Conservation (phyloP, 1,140 invertebrate species). For the Stenopsyche tienmushanensis region DNA sequence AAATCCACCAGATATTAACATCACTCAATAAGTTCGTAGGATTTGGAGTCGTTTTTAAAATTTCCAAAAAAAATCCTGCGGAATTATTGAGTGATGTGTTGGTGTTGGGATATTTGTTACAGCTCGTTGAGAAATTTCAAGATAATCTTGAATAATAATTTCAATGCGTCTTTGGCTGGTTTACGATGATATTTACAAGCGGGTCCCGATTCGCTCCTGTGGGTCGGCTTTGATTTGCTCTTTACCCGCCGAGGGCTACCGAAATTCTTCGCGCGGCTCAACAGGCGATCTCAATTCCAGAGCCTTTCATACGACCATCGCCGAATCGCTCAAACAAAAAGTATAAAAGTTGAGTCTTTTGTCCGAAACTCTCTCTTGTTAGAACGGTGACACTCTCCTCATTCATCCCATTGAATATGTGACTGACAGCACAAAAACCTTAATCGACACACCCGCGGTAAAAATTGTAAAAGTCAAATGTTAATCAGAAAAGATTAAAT, state of each 20-base stretch:
- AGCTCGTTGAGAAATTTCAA: too few relatives aligned
- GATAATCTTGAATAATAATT: too few relatives aligned
- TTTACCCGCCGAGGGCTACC: conserved; percentile 23
- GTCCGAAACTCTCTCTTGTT: neutral
- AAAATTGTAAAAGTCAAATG: conserved; percentile 19
- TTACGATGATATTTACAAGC: too few relatives aligned
- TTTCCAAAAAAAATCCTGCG: too few relatives aligned
- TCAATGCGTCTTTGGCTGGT: too few relatives aligned
- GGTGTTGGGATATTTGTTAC: too few relatives aligned
- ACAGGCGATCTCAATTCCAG: conserved; percentile 26
- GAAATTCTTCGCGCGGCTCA: conserved; percentile 25
- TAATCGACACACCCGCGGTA: conserved; percentile 5
- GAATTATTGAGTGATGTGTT: too few relatives aligned
- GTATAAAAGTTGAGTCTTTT: conserved; percentile 3
- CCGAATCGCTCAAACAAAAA: conserved; percentile 10
- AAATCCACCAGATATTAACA: too few relatives aligned
- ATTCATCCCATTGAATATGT: neutral
- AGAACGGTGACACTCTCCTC: conserved; percentile 8
- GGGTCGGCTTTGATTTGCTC: conserved; percentile 14
- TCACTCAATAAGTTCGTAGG: too few relatives aligned
- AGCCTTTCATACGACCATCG: conserved; percentile 14
- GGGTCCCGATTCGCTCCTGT: conserved; percentile 6
- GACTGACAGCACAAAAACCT: neutral
- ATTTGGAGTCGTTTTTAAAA: too few relatives aligned
- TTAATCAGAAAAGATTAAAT: conserved; percentile 16